Conservation (phyloP, 2,888 invertebrate species). For the Galerucella nymphaeae region DNA sequence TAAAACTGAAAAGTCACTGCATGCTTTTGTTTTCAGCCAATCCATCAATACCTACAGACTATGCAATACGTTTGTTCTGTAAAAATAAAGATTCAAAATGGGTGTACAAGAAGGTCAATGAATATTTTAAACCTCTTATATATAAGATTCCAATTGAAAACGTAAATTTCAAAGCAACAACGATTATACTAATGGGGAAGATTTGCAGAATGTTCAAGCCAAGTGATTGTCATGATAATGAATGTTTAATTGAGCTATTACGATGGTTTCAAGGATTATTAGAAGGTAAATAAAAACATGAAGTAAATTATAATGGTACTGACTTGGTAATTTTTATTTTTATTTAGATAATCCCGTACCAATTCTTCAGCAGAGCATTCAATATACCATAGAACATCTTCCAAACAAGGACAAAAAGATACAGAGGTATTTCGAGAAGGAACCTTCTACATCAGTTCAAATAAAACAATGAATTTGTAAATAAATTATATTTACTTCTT, state of each 20-base stretch:
- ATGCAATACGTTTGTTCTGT: slow-evolving; percentile 60
- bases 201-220: slow-evolving; percentile 49
- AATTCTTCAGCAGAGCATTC: slow-evolving; percentile 31
- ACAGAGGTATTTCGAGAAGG: slow-evolving; percentile 7
- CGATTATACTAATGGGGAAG: slow-evolving; percentile 54
- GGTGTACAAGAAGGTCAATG: slow-evolving; percentile 61
- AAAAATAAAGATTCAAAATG: slow-evolving; percentile 62
- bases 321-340: slow-evolving; percentile 13
- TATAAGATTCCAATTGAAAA: slow-evolving; percentile 47
- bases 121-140: slow-evolving; percentile 54
- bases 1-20: not conserved
- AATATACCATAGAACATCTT: slow-evolving; percentile 17
- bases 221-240: slow-evolving; percentile 41
- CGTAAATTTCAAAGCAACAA: slow-evolving; percentile 55
- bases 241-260: slow-evolving; percentile 43
- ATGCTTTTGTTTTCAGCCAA: slow-evolving; percentile 50
- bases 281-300: slow-evolving; percentile 47
- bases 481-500: slow-evolving; percentile 4
- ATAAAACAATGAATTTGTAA: slow-evolving; percentile 8
- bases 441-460: not conserved
- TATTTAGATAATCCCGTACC: slow-evolving; percentile 34
- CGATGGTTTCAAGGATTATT: slow-evolving; percentile 49
- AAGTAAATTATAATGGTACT: not conserved
- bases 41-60: slow-evolving; percentile 50
- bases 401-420: slow-evolving; percentile 14